A percentile compares a stretch with the other conserved stretches of the same genome.
Conservation (phyloP, 2,888 invertebrate species). For the Noctua fimbriata region DNA sequence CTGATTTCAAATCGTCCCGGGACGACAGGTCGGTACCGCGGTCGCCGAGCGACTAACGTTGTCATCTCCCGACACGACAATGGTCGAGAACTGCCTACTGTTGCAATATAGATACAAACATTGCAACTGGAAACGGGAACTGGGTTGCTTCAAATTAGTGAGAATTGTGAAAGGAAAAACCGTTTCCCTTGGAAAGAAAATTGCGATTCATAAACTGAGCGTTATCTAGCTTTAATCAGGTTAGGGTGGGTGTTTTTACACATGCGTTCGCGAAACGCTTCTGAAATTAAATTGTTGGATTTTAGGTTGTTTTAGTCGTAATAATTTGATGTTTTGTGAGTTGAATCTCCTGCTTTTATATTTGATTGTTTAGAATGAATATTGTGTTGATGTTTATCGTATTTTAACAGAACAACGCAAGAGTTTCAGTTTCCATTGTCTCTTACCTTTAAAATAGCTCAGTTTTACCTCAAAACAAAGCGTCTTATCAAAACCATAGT, state of each 20-base stretch:
- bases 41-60: slow-evolving; percentile 74
- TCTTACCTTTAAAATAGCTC: neutral
- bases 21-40: slow-evolving; percentile 73
- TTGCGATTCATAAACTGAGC: slow-evolving; percentile 55
- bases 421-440: neutral
- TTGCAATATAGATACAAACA: slow-evolving; percentile 66
- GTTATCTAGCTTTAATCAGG: slow-evolving; percentile 35
- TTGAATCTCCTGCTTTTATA: neutral
- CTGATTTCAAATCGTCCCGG: slow-evolving; percentile 54
- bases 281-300: neutral
- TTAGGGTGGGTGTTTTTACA: slow-evolving; percentile 18
- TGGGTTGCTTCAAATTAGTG: slow-evolving; percentile 73
- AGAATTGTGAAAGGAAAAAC: slow-evolving; percentile 65
- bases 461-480: neutral
- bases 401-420: neutral
- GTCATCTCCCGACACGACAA: slow-evolving; percentile 68
- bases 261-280: slow-evolving; percentile 5
- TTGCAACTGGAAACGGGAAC: slow-evolving; percentile 71
- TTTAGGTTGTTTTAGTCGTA: neutral
- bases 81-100: slow-evolving; percentile 68
- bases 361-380: neutral
- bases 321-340: neutral
- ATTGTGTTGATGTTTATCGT: neutral
- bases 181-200: slow-evolving; percentile 57
- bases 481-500: neutral